These are phyloP conservation scores for Cheilosia variabilis DNA, from an alignment of 2,888 invertebrate species.

Conservation along the genomic window DNA sequence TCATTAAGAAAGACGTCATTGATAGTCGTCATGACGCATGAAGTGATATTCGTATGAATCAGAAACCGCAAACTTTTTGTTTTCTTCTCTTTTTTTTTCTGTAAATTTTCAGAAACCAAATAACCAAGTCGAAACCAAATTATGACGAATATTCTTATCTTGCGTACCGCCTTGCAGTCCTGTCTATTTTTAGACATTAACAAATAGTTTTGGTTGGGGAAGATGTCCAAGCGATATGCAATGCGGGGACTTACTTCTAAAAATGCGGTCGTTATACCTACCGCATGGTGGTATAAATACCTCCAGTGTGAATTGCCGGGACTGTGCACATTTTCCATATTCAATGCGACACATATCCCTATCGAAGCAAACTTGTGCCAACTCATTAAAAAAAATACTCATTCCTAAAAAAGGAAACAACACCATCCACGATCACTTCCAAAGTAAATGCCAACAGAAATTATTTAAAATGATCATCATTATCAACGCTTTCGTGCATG, in stretches of 20 bases:
- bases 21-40: slow-evolving; percentile 1
- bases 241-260: neutral
- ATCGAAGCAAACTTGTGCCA: no score
- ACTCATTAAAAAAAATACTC: no score
- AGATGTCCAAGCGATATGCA: neutral
- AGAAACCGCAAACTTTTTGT: neutral
- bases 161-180: neutral
- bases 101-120: neutral
- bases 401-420: no score
- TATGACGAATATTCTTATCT: slow-evolving; percentile 19
- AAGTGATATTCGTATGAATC: slow-evolving; percentile 1
- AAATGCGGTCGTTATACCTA: no score
- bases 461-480: slow-evolving; percentile 17
- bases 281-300: no score
- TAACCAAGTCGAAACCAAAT: neutral
- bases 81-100: no score
- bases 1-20: neutral
- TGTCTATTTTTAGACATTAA: slow-evolving; percentile 18
- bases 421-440: no score
- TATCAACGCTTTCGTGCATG: slow-evolving; percentile 3
- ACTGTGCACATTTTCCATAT: no score
- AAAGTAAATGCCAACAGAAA: neutral
- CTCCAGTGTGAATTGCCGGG: no score
- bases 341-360: no score
- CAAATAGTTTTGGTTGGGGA: neutral